Percentiles rank a stretch among this genome's conserved stretches.
These are phyloP conservation scores for Melieria omissa DNA, from an alignment of 2,888 invertebrate species.

Conservation along the genomic window DNA sequence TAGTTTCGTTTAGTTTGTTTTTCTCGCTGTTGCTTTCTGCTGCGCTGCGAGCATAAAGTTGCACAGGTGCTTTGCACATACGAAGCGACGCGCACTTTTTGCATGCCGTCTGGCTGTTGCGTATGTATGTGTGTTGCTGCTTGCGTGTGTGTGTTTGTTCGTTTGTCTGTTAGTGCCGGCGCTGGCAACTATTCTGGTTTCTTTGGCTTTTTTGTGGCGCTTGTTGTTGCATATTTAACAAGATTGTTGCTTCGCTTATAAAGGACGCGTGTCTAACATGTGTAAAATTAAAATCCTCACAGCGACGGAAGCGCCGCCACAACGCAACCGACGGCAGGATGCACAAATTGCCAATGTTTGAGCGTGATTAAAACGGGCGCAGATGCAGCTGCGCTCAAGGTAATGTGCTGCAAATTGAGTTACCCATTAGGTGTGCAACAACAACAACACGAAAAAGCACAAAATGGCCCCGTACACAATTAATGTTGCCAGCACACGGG, in stretches of 20 bases:
- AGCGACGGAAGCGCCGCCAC: neutral
- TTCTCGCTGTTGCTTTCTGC: neutral
- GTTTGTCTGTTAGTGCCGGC: neutral
- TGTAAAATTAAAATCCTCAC: conserved; percentile 31
- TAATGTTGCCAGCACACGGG: no score
- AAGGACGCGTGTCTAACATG: conserved; percentile 28
- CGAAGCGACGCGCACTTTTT: neutral
- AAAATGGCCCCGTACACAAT: no score
- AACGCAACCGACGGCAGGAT: no score
- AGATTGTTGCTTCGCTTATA: conserved; percentile 22
- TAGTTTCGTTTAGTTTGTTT: neutral
- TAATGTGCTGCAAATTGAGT: no score
- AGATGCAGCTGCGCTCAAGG: no score
- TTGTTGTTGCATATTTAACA: conserved; percentile 30
- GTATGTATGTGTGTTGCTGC: neutral
- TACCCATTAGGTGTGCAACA: no score
- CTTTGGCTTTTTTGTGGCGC: no score
- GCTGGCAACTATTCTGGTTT: no score
- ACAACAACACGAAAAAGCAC: no score
- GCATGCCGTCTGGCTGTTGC: neutral
- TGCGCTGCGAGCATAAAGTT: neutral
- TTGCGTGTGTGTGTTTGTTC: neutral
- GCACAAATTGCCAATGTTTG: no score
- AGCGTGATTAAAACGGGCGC: no score
- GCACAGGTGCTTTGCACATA: neutral